Conservation (phyloP, 2,888 invertebrate genomes). For the Drosophila atripex region DNA sequence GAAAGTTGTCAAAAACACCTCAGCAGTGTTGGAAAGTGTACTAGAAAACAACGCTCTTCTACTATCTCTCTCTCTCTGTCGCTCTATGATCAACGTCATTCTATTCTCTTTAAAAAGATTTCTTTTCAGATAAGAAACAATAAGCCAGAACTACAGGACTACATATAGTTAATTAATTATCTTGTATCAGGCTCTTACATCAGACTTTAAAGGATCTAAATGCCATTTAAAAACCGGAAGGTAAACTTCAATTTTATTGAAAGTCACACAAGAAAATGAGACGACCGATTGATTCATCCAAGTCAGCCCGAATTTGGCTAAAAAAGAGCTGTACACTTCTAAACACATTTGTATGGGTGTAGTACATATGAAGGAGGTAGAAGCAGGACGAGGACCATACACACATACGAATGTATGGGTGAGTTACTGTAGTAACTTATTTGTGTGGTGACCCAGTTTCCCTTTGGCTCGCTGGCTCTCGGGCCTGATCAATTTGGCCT, state of each 20-base stretch:
- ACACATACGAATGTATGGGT: constrained; percentile 7
- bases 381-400: background rate
- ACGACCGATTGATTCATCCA: constrained; percentile 8
- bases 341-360: background rate
- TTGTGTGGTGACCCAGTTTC: constrained; percentile 49
- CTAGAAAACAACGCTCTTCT: no score
- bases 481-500: constrained; percentile 65
- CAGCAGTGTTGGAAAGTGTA: no score
- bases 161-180: no score
- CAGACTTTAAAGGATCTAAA: no score
- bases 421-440: constrained; percentile 30
- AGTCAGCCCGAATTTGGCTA: constrained; percentile 1
- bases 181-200: no score
- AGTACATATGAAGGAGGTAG: background rate
- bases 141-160: no score
- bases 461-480: constrained; percentile 29
- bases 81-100: no score
- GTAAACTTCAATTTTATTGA: constrained; percentile 7
- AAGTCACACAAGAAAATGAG: constrained; percentile 8
- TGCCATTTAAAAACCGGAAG: no score
- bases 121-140: no score
- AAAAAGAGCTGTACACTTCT: background rate
- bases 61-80: no score
- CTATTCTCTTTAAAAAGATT: no score
- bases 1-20: no score